Evolutionary conservation across 1,140 invertebrate species (phyloP).

Genomic region (Euwallacea fornicatus): DNA sequence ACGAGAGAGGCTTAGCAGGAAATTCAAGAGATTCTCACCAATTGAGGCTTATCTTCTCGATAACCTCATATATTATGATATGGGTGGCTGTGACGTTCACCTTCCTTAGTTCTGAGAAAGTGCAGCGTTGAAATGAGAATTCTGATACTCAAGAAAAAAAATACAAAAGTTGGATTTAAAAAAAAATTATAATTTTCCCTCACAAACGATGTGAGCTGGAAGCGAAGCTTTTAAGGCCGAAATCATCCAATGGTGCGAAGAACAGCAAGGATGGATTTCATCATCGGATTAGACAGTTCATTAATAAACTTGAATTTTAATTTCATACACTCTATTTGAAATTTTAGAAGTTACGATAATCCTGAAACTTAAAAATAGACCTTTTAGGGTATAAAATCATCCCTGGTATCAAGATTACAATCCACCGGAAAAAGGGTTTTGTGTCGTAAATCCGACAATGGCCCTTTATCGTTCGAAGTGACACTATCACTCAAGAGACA

Average conservation of each 20-base stretch:
- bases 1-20: too few relatives aligned
- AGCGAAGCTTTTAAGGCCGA: too few relatives aligned
- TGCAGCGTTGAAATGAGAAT: conserved; percentile 12
- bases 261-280: too few relatives aligned
- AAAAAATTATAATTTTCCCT: too few relatives aligned
- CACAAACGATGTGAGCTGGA: too few relatives aligned
- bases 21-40: conserved; percentile 33
- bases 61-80: conserved; percentile 11
- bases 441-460: conserved; percentile 30
- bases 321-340: too few relatives aligned
- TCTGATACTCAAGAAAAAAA: not conserved
- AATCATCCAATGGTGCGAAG: too few relatives aligned
- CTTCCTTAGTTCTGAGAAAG: conserved; percentile 29
- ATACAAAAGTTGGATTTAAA: too few relatives aligned
- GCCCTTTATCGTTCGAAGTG: conserved; percentile 18
- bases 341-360: too few relatives aligned
- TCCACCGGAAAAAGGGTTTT: conserved; percentile 27
- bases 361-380: conserved; percentile 2
- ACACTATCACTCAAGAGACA: conserved; percentile 29
- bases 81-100: conserved; percentile 7
- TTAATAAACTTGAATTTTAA: too few relatives aligned
- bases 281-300: too few relatives aligned
- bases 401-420: conserved; percentile 13
- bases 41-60: conserved; percentile 26
- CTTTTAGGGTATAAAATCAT: conserved; percentile 5